A percentile compares a stretch with the other conserved stretches of the same genome.
Conservation (phyloP, 2,797 vertebrate genomes). For the Lemur catta region DNA sequence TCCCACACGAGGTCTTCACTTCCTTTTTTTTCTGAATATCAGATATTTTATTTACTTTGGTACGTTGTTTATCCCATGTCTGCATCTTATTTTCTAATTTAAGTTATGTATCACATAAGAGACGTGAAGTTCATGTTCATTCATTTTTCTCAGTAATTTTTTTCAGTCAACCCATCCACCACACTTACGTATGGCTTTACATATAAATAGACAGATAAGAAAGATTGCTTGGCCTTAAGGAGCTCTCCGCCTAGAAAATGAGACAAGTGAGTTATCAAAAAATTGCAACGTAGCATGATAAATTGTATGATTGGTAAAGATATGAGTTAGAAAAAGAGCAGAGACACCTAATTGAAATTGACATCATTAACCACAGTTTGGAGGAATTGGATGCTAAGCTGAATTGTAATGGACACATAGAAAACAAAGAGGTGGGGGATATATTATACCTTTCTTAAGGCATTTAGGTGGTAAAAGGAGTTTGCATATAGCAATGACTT, state of each 20-base stretch:
- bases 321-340: background rate
- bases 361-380: background rate
- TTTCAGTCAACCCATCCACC: background rate
- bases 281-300: background rate
- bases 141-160: background rate
- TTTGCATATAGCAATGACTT: rapidly evolving
- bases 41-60: background rate
- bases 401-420: background rate
- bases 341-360: background rate
- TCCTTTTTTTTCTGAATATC: background rate
- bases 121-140: background rate
- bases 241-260: background rate
- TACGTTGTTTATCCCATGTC: background rate
- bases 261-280: background rate
- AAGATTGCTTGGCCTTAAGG: background rate
- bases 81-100: background rate
- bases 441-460: background rate
- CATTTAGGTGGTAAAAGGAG: background rate
- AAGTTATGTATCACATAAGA: background rate
- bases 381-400: background rate
- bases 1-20: background rate
- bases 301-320: background rate
- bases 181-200: background rate
- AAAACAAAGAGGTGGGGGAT: background rate
- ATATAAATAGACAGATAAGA: background rate